Evolutionary conservation across 2,888 invertebrate genomes (phyloP).

Genomic region (Pristionchus maxplancki): DNA sequence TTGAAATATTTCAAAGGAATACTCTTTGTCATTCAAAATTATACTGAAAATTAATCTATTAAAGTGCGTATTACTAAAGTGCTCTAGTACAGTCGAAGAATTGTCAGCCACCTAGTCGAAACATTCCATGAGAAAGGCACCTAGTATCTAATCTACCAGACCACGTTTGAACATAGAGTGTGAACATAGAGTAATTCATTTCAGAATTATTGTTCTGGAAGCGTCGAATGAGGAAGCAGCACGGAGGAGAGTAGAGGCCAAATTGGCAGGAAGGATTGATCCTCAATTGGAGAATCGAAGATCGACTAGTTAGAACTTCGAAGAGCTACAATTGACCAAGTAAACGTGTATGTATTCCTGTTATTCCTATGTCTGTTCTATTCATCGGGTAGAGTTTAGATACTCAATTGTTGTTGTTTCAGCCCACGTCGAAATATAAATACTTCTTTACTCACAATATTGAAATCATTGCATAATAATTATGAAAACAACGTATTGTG

Average conservation of each 20-base stretch:
- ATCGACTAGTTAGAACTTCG: neutral
- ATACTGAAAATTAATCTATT: no score
- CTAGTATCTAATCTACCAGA: no score
- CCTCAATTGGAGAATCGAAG: neutral
- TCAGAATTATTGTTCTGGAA: constrained; percentile 38
- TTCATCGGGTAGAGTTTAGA: neutral
- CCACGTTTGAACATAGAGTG: no score
- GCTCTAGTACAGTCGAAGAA: no score
- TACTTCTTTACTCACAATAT: constrained; percentile 9
- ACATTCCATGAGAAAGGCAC: no score
- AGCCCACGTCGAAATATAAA: neutral
- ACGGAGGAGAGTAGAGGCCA: neutral
- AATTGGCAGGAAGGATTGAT: neutral
- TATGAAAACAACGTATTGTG: constrained; percentile 32
- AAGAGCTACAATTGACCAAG: neutral
- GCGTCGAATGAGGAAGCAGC: constrained; percentile 47
- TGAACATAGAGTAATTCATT: neutral
- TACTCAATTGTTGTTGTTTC: neutral
- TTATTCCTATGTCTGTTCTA: neutral
- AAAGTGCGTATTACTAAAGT: no score
- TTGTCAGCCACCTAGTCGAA: no score
- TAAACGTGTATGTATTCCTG: neutral
- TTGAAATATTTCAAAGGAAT: no score
- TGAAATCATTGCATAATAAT: constrained; percentile 40
- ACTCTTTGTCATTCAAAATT: no score